Evolutionary conservation across 2,113 vertebrate genomes (phyloP).

Genomic region (Burhinus bistriatus): DNA sequence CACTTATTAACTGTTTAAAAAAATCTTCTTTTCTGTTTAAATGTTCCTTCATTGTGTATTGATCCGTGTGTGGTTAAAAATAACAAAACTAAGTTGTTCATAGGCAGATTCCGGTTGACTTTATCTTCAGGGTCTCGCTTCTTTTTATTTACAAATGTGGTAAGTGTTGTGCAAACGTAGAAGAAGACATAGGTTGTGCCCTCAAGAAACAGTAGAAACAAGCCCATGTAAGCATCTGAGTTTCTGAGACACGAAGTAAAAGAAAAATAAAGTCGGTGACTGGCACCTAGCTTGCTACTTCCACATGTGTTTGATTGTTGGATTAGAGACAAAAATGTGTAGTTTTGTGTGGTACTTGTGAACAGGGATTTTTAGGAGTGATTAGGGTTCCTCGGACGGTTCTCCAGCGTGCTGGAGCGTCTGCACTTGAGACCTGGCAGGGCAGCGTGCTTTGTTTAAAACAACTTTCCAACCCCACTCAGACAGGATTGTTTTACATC

Average conservation of each 20-base stretch:
- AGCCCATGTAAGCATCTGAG: background rate
- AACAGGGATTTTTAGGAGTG: background rate
- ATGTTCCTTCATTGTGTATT: background rate
- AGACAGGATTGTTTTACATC: background rate
- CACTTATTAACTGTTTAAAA: background rate
- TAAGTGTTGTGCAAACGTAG: background rate
- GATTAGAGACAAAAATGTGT: background rate
- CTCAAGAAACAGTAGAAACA: background rate
- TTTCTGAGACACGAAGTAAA: background rate
- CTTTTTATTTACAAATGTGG: background rate
- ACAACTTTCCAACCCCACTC: background rate
- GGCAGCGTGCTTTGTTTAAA: background rate
- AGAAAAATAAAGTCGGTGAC: background rate
- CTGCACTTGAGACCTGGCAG: background rate
- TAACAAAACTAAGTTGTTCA: background rate
- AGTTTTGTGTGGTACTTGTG: background rate
- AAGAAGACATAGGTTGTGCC: background rate
- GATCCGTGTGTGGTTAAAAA: background rate
- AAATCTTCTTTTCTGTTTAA: background rate
- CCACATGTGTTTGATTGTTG: background rate
- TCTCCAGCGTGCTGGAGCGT: background rate
- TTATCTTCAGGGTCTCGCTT: background rate
- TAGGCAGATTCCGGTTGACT: slow-evolving; percentile 3
- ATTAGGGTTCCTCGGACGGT: background rate
- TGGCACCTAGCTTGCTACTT: background rate